Evolutionary conservation across 2,113 vertebrate species (phyloP), one percentile per base, ranked within the genome.

Genomic region (Malurus alboscapulatus): DNA sequence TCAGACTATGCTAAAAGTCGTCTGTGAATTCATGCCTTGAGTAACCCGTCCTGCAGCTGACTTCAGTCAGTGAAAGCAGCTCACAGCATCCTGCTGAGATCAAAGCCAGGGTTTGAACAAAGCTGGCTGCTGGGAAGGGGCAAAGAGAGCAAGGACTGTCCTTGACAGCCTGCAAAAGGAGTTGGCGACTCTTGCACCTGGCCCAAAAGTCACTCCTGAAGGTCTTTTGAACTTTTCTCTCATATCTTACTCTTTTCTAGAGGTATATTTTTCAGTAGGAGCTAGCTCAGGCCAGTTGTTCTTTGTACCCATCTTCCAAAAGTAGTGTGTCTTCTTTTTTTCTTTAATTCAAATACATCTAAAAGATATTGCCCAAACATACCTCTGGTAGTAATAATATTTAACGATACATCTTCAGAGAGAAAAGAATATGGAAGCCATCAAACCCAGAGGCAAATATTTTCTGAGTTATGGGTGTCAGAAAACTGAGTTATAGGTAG

Each of bases 361-460:
- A 63, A 91, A 91, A 92, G 72, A 86, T 54, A 34, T 77, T 91
- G 75, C 48, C 79, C 67, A 92, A 95, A 78, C 51, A 65, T 53
- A 94, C 63, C 81, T 89, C 75, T 76, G 86, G 76, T 91, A 94
- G 75, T 74, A 94, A 92, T 94, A 92, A 83, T 94, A 88, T 91
- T 94, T 94, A 94, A 95, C 0, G 1, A 91, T 86, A 77, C 55
- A 77, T 90, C 91, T 92, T 94, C 78, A 95, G 78, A 80, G 75
- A 91, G 79, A 91, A 91, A 90, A 59, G 36, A 88, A 62, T 88
- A 94, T 95, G 94, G 87, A 93, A 95, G 72, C 67, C 73, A 84
- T 94, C 90, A 94, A 94, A 83, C 93, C 79, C 59, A 63, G 59
- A 90, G 84, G 94, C 91, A 95, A 95, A 91, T 96, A 84, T 90